Evolutionary conservation across 64 coral and sea anemone species (phyloP).

Genomic region (Catalaphyllia jardinei): DNA sequence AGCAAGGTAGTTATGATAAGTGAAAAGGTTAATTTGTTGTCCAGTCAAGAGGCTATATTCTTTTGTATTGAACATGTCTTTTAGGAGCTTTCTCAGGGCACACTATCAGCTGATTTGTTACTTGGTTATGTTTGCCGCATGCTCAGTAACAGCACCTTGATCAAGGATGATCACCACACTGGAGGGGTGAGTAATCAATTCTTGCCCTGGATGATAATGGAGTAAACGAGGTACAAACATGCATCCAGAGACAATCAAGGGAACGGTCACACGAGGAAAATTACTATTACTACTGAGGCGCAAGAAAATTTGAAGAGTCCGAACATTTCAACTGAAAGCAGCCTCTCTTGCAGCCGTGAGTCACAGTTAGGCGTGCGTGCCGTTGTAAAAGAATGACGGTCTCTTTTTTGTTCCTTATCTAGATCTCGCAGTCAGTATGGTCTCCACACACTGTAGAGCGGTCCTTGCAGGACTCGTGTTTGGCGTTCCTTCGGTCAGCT

Average conservation of each 20-base stretch:
- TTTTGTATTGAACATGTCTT: not conserved
- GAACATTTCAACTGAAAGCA: too few relatives aligned
- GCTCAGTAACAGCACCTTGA: slow-evolving; percentile 71
- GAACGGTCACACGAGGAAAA: not conserved
- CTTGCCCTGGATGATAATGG: too few relatives aligned
- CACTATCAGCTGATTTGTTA: slow-evolving; percentile 54
- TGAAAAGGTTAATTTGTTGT: too few relatives aligned
- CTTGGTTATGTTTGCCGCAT: slow-evolving; percentile 74
- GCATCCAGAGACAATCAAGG: not conserved
- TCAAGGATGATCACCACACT: slow-evolving; percentile 73
- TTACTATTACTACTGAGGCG: too few relatives aligned
- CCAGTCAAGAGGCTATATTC: too few relatives aligned
- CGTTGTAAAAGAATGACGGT: too few relatives aligned
- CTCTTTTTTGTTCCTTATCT: not conserved
- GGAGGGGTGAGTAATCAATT: slow-evolving; percentile 66
- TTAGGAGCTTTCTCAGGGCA: slow-evolving; percentile 54
- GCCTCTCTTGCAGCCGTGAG: too few relatives aligned
- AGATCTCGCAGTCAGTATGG: slow-evolving; percentile 88
- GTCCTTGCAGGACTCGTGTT: slow-evolving; percentile 68
- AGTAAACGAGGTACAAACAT: too few relatives aligned
- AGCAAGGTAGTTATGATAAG: too few relatives aligned
- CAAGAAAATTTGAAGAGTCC: too few relatives aligned
- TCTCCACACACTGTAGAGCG: slow-evolving; percentile 93
- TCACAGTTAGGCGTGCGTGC: too few relatives aligned
- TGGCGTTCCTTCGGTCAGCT: slow-evolving; percentile 65